Base-by-base conservation (phyloP, 2,113 vertebrate genomes). In the Suricata suricatta region DNA sequence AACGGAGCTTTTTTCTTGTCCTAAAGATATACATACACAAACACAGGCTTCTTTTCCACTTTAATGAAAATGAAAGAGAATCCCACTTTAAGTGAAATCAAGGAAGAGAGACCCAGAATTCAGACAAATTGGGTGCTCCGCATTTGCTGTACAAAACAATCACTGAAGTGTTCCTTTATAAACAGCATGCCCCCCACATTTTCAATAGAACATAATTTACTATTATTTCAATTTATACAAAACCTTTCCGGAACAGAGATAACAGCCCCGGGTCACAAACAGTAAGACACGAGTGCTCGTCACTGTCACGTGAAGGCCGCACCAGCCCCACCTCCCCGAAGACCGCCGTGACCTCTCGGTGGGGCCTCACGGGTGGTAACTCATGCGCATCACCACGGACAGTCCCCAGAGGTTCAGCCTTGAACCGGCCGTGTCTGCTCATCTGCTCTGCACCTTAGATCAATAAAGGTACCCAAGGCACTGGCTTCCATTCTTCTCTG, bases 331-430 rank as follows among this genome's bases (percentile, higher is more conserved):
- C 2, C 66, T 15, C 5, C 1, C 66, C 11, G 11, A 52, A 0
- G 5, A n/a, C 2, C 1, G 9, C 41, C 8, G 38, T 2, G 1
- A 29, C 72, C 15, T 13, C 17, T 17, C 52, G 3, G 57, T 21
- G 7, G 27, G 72, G 15, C 41, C 35, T 27, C 66, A 0, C 31
- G 7, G 1, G 11, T 15, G 57, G 5, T 0, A 2, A 44, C n/a
- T n/a, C 3, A 0, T 0, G 2, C 15, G 5, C 6, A 0, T 16
- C 3, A 1, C 0, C 21, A 9, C 0, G 33, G 41, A 12, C 3
- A 1, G 31, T 15, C 60, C 21, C 2, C 6, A 10, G 2, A 52
- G 44, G 3, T 1, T 3, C 2, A 0, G 44, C 19, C 63, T 3
- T 3, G 44, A 9, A 6, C 16, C 0, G 12, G 60, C 12, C 16